Conservation (phyloP, 1,140 invertebrate species). For the Lordiphosa collinella region DNA sequence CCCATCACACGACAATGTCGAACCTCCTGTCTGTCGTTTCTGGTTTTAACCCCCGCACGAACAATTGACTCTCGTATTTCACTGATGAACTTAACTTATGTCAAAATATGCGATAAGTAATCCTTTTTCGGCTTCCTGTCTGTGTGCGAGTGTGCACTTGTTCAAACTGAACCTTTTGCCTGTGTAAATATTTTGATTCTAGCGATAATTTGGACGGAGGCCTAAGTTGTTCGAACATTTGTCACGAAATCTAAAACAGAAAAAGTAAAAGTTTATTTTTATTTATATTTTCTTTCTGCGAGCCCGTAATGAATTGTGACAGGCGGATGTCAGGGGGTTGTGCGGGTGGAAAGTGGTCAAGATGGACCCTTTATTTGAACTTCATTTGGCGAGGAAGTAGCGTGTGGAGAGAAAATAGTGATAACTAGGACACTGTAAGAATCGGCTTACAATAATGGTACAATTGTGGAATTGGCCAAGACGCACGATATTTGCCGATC, state of each 20-base stretch:
- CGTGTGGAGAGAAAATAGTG: neutral
- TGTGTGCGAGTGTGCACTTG: constrained; percentile 28
- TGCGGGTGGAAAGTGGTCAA: constrained; percentile 38
- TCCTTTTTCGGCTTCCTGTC: constrained; percentile 62
- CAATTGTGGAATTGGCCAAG: no score
- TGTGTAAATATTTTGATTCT: constrained; percentile 71
- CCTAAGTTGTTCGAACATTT: constrained; percentile 56
- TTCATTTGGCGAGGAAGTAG: constrained; percentile 34
- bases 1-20: constrained; percentile 39
- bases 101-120: constrained; percentile 79
- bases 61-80: constrained; percentile 78
- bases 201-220: constrained; percentile 60
- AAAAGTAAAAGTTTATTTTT: constrained; percentile 66
- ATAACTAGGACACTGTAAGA: neutral
- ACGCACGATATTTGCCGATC: no score
- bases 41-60: constrained; percentile 32
- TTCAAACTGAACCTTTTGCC: constrained; percentile 23
- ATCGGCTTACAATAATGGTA: neutral
- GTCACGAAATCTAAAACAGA: constrained; percentile 70
- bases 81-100: constrained; percentile 79
- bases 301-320: constrained; percentile 63
- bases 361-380: constrained; percentile 42
- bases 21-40: constrained; percentile 22
- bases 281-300: constrained; percentile 45
- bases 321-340: constrained; percentile 14